phyloP scores from a whole-genome alignment of 2,113 vertebrate genomes.

The Bungarus multicinctus region DNA sequence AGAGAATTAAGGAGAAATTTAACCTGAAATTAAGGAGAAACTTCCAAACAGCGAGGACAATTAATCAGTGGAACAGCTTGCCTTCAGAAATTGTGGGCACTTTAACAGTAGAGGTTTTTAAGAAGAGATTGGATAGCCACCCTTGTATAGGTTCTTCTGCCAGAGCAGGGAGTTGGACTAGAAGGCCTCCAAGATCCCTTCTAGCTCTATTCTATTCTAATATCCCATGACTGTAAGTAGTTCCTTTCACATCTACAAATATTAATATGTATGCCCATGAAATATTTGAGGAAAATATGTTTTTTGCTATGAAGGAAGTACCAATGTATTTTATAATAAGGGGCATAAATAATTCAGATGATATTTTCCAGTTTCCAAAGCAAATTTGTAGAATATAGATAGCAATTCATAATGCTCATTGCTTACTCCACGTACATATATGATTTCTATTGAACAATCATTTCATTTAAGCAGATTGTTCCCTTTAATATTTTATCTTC shows the following conservation, averaged over 20 bases:
- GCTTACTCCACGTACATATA: neutral
- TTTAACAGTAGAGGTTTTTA: too few species aligned
- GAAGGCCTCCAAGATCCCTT: too few species aligned
- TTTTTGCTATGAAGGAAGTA: neutral
- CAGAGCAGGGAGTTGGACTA: too few species aligned
- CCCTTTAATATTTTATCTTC: slow-evolving; percentile 35
- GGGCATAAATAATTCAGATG: slow-evolving; percentile 4
- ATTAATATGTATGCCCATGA: too few species aligned
- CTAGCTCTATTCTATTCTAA: neutral
- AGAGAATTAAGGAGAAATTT: too few species aligned
- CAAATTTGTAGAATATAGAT: neutral
- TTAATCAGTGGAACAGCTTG: too few species aligned
- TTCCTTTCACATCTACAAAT: neutral
- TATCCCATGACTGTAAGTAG: neutral
- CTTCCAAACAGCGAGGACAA: too few species aligned
- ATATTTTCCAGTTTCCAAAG: slow-evolving; percentile 1
- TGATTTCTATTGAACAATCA: slow-evolving; percentile 17
- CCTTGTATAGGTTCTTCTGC: too few species aligned
- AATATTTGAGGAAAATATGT: neutral
- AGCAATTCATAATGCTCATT: neutral
- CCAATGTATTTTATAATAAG: neutral
- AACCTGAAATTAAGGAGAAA: too few species aligned
- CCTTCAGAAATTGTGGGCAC: too few species aligned
- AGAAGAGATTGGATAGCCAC: too few species aligned
- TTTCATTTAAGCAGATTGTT: slow-evolving; percentile 14